These are phyloP conservation scores for Riptortus pedestris DNA, from an alignment of 1,140 invertebrate species.

Conservation along the genomic window DNA sequence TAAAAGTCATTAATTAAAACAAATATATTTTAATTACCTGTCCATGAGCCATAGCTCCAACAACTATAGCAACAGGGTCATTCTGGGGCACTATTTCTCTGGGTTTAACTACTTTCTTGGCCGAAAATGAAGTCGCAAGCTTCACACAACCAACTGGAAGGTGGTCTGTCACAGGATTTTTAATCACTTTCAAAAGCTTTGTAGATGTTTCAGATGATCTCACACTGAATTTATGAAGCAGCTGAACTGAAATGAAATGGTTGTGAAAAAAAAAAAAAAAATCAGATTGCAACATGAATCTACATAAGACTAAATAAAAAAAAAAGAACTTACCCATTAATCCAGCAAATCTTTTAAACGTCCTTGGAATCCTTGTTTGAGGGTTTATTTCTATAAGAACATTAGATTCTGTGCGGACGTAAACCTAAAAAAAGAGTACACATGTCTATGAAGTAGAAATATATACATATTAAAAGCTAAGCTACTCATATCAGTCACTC, in stretches of 20 bases:
- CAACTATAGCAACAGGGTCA: conserved; percentile 79
- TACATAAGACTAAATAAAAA: neutral
- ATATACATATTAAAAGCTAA: no score
- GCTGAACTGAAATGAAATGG: conserved; percentile 67
- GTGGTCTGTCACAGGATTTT: conserved; percentile 91
- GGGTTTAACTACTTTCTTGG: conserved; percentile 64
- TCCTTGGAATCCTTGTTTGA: conserved; percentile 94
- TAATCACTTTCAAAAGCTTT: conserved; percentile 92
- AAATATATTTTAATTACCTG: conserved; percentile 59
- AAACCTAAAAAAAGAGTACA: conserved; percentile 48
- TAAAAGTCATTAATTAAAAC: no score
- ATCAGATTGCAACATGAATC: neutral
- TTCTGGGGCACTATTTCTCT: conserved; percentile 66
- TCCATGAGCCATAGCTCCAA: conserved; percentile 97
- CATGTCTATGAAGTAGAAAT: no score
- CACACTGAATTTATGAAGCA: conserved; percentile 89
- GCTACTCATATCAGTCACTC: no score
- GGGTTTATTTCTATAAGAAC: conserved; percentile 97
- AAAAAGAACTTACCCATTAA: conserved; percentile 68
- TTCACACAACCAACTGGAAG: conserved; percentile 91
- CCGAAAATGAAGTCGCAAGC: conserved; percentile 80
- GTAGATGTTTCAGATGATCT: conserved; percentile 78
- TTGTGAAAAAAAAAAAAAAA: neutral
- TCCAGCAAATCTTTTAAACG: conserved; percentile 95
- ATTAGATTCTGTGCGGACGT: conserved; percentile 91